Evolutionary conservation across 2,113 vertebrate genomes (phyloP).

Genomic region (Callipepla squamata): DNA sequence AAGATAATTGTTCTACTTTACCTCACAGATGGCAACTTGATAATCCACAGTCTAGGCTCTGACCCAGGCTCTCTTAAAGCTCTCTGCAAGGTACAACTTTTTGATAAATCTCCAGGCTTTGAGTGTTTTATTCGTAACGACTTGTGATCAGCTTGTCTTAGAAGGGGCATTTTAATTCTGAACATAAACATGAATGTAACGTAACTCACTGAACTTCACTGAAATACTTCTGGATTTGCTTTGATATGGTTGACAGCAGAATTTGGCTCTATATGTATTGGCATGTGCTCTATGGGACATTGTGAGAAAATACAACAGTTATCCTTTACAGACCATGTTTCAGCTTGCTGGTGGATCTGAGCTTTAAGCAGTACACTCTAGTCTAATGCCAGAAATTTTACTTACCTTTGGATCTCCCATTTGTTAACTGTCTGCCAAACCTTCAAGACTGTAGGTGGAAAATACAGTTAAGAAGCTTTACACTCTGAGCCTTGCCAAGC

Average conservation of each 20-base stretch:
- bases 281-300: constrained; percentile 43
- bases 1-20: constrained; percentile 7
- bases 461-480: constrained; percentile 29
- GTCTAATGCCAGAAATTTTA: constrained; percentile 57
- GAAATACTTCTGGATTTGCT: constrained; percentile 52
- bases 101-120: constrained; percentile 35
- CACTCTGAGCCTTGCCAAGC: not conserved
- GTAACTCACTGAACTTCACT: constrained; percentile 37
- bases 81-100: not conserved
- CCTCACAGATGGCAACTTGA: constrained; percentile 12
- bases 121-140: constrained; percentile 17
- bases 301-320: constrained; percentile 59
- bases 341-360: constrained; percentile 50
- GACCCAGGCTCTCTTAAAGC: not conserved
- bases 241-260: constrained; percentile 49
- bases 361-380: constrained; percentile 46
- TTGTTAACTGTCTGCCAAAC: constrained; percentile 54
- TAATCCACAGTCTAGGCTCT: not conserved
- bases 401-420: constrained; percentile 45
- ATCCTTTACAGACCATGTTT: constrained; percentile 46
- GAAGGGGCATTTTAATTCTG: constrained; percentile 25
- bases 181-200: constrained; percentile 14
- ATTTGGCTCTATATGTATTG: constrained; percentile 37
- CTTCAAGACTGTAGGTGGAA: constrained; percentile 52
- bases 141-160: constrained; percentile 1